A percentile compares a stretch with the other conserved stretches of the same genome.
Evolutionary conservation across 2,888 invertebrate genomes (phyloP).

Genomic region (Mesochorus sp.): DNA sequence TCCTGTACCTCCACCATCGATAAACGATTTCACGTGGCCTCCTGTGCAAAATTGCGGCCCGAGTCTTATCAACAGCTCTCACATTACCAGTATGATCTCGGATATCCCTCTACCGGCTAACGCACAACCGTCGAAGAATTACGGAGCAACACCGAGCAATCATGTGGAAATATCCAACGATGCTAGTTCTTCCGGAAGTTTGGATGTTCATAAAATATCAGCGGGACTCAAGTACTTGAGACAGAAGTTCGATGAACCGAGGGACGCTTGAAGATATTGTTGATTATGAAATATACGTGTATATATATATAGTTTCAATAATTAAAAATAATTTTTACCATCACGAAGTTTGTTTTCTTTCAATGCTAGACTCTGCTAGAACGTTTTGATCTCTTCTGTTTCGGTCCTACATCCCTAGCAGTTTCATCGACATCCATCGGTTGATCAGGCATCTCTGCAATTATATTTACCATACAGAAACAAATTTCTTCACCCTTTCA

Average conservation of each 20-base stretch:
- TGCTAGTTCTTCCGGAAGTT: conserved; percentile 37
- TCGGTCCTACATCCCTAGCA: neutral
- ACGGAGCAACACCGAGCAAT: neutral
- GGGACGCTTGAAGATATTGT: conserved; percentile 50
- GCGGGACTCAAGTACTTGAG: conserved; percentile 76
- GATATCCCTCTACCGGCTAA: conserved; percentile 57
- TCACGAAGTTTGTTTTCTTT: conserved; percentile 10
- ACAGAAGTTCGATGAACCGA: conserved; percentile 73
- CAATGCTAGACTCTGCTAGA: neutral
- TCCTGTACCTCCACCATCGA: conserved; percentile 66
- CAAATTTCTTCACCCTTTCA: neutral
- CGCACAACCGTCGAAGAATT: conserved; percentile 26
- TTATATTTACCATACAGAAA: neutral
- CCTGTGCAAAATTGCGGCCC: conserved; percentile 35
- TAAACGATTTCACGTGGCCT: conserved; percentile 39
- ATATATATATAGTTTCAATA: neutral
- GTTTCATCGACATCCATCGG: neutral
- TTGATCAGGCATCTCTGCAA: conserved; percentile 32
- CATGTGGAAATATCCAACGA: conserved; percentile 6
- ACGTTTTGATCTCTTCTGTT: conserved; percentile 19
- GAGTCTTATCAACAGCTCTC: conserved; percentile 52
- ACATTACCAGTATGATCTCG: conserved; percentile 42
- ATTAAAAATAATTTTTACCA: conserved; percentile 2
- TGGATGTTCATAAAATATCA: conserved; percentile 70
- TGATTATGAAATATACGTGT: neutral